These are phyloP conservation scores for Epinephelus moara DNA, from an alignment of 2,113 vertebrate species.

Conservation along the genomic window DNA sequence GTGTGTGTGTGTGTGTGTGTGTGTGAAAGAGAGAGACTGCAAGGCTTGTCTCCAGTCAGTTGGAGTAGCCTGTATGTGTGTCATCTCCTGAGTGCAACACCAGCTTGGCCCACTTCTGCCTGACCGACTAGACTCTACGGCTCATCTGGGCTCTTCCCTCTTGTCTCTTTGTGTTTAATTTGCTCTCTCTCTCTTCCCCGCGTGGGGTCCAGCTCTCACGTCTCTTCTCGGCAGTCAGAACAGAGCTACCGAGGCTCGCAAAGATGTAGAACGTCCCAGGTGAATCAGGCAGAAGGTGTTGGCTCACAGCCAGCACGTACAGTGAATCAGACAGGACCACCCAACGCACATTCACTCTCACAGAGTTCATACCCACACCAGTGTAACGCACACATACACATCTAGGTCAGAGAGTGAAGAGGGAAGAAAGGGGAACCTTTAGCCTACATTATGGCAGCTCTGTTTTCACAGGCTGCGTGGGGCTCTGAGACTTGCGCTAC, in stretches of 20 bases:
- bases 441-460: slow-evolving; percentile 38
- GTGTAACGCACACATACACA: slow-evolving; percentile 33
- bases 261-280: slow-evolving; percentile 62
- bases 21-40: slow-evolving; percentile 9
- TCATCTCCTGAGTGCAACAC: slow-evolving; percentile 74
- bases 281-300: slow-evolving; percentile 64
- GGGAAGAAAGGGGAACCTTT: slow-evolving; percentile 55
- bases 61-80: slow-evolving; percentile 65
- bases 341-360: slow-evolving; percentile 35
- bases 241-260: slow-evolving; percentile 34
- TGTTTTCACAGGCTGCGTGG: slow-evolving; percentile 45
- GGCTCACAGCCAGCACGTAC: slow-evolving; percentile 27
- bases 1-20: slow-evolving; percentile 15
- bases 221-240: slow-evolving; percentile 42
- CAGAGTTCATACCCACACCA: slow-evolving; percentile 41
- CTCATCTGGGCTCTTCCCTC: slow-evolving; percentile 67
- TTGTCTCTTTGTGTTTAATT: slow-evolving; percentile 70
- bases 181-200: slow-evolving; percentile 16
- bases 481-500: slow-evolving; percentile 26
- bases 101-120: slow-evolving; percentile 82
- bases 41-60: slow-evolving; percentile 54
- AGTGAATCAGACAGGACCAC: slow-evolving; percentile 54
- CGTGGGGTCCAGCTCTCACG: slow-evolving; percentile 53
- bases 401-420: slow-evolving; percentile 66
- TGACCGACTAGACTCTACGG: slow-evolving; percentile 70